Conservation (phyloP, 2,113 vertebrate species). For the Cichladusa arquata region DNA sequence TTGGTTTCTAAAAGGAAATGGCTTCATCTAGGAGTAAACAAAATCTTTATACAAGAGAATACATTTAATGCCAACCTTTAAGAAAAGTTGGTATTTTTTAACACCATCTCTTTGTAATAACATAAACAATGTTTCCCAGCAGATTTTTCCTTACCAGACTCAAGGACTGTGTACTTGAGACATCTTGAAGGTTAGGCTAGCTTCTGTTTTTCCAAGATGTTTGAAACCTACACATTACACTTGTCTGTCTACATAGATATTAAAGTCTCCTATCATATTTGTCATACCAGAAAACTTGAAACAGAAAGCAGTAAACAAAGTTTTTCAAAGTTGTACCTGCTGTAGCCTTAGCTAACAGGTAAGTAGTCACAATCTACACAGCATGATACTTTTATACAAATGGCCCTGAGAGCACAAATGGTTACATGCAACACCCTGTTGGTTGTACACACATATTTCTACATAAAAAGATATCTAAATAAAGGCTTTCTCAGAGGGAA, state of each 20-base stretch:
- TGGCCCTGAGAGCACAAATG: background rate
- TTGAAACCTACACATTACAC: background rate
- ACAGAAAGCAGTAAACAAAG: background rate
- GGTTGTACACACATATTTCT: background rate
- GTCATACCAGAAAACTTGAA: conserved; percentile 7
- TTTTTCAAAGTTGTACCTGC: conserved; percentile 11
- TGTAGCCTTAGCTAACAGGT: conserved; percentile 16
- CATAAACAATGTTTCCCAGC: background rate
- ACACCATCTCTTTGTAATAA: background rate
- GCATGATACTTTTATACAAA: background rate
- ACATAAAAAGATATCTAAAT: background rate
- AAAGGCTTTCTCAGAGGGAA: background rate
- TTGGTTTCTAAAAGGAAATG: background rate
- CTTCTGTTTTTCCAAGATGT: background rate
- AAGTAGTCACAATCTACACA: background rate
- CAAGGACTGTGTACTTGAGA: background rate
- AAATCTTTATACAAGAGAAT: background rate
- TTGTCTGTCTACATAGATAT: conserved; percentile 15
- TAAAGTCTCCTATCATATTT: conserved; percentile 20
- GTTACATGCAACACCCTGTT: background rate
- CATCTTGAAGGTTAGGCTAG: background rate
- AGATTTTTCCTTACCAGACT: background rate
- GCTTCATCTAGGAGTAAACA: background rate
- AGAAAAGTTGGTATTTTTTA: background rate
- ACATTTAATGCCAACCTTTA: background rate